A percentile compares a stretch with the other conserved stretches of the same genome.
phyloP scores from a whole-genome alignment of 2,888 invertebrate species.

The Yponomeuta plumbellus region DNA sequence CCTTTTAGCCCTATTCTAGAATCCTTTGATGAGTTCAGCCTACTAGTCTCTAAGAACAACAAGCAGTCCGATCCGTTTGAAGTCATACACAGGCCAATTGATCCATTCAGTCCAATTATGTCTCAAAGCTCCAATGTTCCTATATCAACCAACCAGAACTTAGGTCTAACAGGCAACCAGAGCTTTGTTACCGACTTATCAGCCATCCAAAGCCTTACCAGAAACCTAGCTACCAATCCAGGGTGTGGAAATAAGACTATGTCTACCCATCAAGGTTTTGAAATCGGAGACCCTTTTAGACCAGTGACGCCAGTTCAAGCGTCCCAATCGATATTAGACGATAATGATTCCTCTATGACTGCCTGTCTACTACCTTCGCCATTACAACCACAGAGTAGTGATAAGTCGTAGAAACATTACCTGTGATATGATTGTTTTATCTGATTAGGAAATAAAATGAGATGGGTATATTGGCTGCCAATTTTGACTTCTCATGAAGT shows the following conservation, averaged over 20 bases:
- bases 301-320: constrained; percentile 18
- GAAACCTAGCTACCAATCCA: neutral
- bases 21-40: constrained; percentile 55
- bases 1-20: constrained; percentile 38
- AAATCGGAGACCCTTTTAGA: constrained; percentile 30
- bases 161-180: neutral
- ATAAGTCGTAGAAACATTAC: constrained; percentile 27
- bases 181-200: neutral
- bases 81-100: constrained; percentile 39
- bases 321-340: constrained; percentile 55
- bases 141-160: neutral
- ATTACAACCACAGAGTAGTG: constrained; percentile 65
- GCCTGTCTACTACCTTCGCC: constrained; percentile 76
- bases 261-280: neutral
- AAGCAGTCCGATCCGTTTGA: constrained; percentile 48
- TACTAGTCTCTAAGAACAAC: constrained; percentile 38
- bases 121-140: neutral
- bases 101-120: constrained; percentile 18
- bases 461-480: too few species aligned
- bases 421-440: neutral
- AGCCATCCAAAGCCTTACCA: neutral
- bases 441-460: too few species aligned
- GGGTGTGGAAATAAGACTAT: neutral
- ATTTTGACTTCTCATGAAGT: too few species aligned
- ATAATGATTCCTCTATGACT: constrained; percentile 56